A percentile compares a stretch with the other conserved stretches of the same genome.
Conservation (phyloP, 2,113 vertebrate species). For the Oenanthe oenanthe region DNA sequence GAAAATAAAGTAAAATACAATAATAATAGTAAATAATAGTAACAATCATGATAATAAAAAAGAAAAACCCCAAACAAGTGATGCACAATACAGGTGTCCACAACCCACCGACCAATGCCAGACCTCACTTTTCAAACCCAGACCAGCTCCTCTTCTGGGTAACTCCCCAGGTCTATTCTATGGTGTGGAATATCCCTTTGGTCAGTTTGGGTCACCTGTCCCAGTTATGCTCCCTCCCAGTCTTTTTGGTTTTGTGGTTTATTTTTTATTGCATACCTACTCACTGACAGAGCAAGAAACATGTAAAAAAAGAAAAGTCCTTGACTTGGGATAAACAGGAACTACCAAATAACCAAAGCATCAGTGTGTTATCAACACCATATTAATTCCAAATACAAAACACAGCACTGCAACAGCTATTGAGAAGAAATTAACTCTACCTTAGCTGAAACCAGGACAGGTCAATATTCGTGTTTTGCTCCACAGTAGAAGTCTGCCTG, state of each 20-base stretch:
- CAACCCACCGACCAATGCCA: neutral
- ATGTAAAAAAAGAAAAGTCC: neutral
- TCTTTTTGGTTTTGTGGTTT: neutral
- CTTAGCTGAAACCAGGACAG: neutral
- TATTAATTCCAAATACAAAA: neutral
- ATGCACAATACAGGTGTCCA: neutral
- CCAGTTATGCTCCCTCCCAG: neutral
- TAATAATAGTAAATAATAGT: neutral
- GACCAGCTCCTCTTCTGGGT: neutral
- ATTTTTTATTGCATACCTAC: neutral
- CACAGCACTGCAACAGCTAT: neutral
- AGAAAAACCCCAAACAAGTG: neutral
- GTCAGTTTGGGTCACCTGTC: neutral
- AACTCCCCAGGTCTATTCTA: neutral
- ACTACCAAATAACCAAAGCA: neutral
- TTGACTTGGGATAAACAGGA: neutral
- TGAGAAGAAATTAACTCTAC: neutral
- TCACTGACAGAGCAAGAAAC: neutral
- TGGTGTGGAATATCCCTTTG: neutral
- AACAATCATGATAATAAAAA: neutral
- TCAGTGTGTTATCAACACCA: neutral
- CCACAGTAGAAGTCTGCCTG: neutral
- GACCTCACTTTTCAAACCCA: fast-evolving
- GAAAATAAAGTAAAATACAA: neutral
- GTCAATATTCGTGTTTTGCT: neutral